Conservation (phyloP, 2,113 vertebrate genomes). For the Larimichthys polyactis region DNA sequence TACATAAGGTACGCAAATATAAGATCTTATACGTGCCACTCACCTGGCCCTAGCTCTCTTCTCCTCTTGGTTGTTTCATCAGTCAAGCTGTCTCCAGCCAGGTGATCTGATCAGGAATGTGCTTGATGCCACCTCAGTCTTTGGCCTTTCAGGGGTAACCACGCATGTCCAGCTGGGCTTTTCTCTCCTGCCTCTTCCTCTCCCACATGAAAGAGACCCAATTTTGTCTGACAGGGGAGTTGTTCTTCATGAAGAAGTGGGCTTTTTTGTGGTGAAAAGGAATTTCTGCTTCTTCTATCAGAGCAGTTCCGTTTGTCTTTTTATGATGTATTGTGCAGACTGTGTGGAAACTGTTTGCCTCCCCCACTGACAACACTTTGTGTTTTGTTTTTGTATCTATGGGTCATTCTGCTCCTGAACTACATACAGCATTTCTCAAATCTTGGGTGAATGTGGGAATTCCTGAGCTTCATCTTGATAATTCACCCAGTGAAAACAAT, state of each 20-base stretch:
- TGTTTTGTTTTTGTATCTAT: conserved; percentile 26
- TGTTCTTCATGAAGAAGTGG: conserved; percentile 24
- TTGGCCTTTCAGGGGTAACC: conserved; percentile 64
- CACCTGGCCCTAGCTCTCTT: neutral
- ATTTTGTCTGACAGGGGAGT: conserved; percentile 26
- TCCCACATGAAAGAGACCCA: conserved; percentile 47
- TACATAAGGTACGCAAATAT: neutral
- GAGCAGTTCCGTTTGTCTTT: conserved; percentile 17
- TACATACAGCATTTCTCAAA: neutral
- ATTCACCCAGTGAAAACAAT: neutral
- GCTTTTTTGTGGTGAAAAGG: conserved; percentile 26
- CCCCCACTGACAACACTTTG: conserved; percentile 18
- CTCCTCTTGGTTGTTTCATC: neutral
- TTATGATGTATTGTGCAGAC: conserved; percentile 23
- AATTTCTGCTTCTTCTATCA: conserved; percentile 32
- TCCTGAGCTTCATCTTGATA: neutral
- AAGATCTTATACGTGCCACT: neutral
- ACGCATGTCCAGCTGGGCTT: conserved; percentile 55
- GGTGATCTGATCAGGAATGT: conserved; percentile 57
- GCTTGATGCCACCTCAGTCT: conserved; percentile 34
- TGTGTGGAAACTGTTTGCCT: conserved; percentile 18
- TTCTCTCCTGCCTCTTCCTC: conserved; percentile 37
- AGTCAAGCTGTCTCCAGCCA: conserved; percentile 22
- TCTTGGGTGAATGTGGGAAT: conserved; percentile 9
- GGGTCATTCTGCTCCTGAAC: neutral